phyloP scores from a whole-genome alignment of 1,140 invertebrate species.

The Probaryconus sp. region DNA sequence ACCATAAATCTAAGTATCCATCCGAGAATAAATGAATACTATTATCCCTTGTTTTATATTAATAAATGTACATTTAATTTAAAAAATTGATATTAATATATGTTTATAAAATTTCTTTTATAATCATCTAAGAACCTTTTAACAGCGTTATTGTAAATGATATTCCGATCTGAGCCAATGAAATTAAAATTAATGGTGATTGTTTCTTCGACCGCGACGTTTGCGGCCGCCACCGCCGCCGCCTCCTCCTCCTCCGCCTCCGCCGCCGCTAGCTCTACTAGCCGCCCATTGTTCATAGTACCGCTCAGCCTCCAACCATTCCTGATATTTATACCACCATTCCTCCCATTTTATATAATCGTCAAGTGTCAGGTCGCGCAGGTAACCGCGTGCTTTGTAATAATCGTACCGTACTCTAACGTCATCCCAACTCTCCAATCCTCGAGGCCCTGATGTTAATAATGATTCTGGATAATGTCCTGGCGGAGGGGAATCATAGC shows the following conservation, averaged over 20 bases:
- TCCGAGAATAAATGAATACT: too few relatives aligned
- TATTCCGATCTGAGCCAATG: too few relatives aligned
- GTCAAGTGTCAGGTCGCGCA: conserved; percentile 86
- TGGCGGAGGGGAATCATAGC: conserved; percentile 82
- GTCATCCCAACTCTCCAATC: conserved; percentile 89
- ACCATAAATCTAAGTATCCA: too few relatives aligned
- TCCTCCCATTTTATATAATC: conserved; percentile 95
- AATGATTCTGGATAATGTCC: conserved; percentile 88
- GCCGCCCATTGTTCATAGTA: conserved; percentile 87
- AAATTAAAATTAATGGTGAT: conserved; percentile 73
- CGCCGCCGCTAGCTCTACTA: conserved; percentile 67
- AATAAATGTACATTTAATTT: too few relatives aligned
- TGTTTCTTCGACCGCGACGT: conserved; percentile 72
- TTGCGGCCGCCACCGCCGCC: conserved; percentile 66
- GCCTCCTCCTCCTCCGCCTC: conserved; percentile 61
- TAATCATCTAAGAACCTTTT: too few relatives aligned
- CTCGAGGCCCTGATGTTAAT: conserved; percentile 83
- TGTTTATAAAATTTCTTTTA: too few relatives aligned
- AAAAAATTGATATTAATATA: too few relatives aligned
- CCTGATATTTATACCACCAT: conserved; percentile 96
- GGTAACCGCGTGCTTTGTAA: conserved; percentile 91
- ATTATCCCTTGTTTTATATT: too few relatives aligned
- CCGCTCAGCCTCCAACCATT: conserved; percentile 91
- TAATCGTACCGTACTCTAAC: conserved; percentile 90
- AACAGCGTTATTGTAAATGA: too few relatives aligned